Evolutionary conservation across 2,797 vertebrate species (phyloP).

Genomic region (Poecile montanus): DNA sequence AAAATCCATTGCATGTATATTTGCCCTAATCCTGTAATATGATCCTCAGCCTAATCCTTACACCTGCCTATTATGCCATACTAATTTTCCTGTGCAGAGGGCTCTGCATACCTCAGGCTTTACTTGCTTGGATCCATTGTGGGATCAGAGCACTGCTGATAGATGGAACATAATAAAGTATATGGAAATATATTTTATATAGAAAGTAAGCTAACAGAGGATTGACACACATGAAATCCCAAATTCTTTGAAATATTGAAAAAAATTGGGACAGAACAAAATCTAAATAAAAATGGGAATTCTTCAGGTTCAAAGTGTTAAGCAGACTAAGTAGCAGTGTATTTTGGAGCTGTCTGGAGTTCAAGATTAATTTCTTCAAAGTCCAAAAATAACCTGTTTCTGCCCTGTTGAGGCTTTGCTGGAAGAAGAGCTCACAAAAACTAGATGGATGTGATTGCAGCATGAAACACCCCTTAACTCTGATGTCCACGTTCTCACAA

Average conservation of each 20-base stretch:
- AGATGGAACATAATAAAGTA: neutral
- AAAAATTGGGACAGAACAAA: neutral
- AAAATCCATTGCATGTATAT: slow-evolving; percentile 1
- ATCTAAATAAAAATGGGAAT: neutral
- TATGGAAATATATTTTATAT: neutral
- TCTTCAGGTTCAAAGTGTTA: neutral
- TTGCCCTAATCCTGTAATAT: slow-evolving; percentile 28
- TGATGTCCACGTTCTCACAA: neutral
- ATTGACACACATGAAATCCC: neutral
- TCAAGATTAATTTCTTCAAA: neutral
- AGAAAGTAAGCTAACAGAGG: neutral
- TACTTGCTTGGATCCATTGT: neutral
- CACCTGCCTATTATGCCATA: neutral
- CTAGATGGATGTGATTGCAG: neutral
- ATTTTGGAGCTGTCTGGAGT: neutral
- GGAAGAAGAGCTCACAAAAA: neutral
- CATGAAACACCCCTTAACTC: neutral
- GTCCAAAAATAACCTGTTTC: neutral
- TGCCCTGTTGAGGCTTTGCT: neutral
- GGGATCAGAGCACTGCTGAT: neutral
- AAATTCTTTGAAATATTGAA: neutral
- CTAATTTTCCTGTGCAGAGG: neutral
- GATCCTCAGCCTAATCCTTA: slow-evolving; percentile 25
- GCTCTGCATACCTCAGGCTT: neutral
- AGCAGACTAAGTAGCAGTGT: fast-evolving